Base-by-base conservation (phyloP, 1,140 invertebrate genomes). In the Babylonia areolata region DNA sequence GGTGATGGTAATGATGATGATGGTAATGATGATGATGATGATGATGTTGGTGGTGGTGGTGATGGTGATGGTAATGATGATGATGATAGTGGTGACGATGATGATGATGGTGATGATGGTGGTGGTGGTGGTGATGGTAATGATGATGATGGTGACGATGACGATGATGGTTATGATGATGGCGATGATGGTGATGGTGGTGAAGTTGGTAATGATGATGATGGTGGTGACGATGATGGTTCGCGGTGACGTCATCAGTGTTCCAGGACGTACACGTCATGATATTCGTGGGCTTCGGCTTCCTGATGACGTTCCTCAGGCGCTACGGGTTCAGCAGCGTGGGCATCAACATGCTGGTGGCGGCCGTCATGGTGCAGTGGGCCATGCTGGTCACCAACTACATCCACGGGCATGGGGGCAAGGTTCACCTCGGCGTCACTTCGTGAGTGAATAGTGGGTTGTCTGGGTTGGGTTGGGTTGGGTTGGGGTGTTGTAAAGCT, bases 211-310 rank as follows among this genome's bases (percentile, higher is more conserved):
- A n/a, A n/a, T n/a, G n/a, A n/a, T n/a, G n/a, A n/a, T n/a, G n/a
- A n/a, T n/a, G n/a, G n/a, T n/a, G n/a, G n/a, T n/a, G n/a, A n/a
- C n/a, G n/a, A n/a, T n/a, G n/a, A n/a, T n/a, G n/a, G n/a, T n/a
- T n/a, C n/a, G 58, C 17, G 15, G 58, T 64, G 58, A 64, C 58
- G 58, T 64, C 58, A 64, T 23, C 90, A 92, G 92, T 98, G 95
- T 99, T 98, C 92, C 97, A 98, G 95, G 98, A 98, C 94, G 96
- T 98, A 1, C 98, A 99, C 94, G 97, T 98, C 2, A 99, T 99
- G 98, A 98, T 99, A 91, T 99, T 98, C 95, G 96, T 99, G 89
- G 98, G 98, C 86, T 99, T 99, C 92, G 98, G 98, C 0, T 99
- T 98, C 92, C 95, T 99, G 81, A 99, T 99, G 97, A 98, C 97